A percentile compares a stretch with the other conserved stretches of the same genome.
These are phyloP conservation scores for Agelastica alni DNA, from an alignment of 2,888 invertebrate genomes.

Conservation along the genomic window DNA sequence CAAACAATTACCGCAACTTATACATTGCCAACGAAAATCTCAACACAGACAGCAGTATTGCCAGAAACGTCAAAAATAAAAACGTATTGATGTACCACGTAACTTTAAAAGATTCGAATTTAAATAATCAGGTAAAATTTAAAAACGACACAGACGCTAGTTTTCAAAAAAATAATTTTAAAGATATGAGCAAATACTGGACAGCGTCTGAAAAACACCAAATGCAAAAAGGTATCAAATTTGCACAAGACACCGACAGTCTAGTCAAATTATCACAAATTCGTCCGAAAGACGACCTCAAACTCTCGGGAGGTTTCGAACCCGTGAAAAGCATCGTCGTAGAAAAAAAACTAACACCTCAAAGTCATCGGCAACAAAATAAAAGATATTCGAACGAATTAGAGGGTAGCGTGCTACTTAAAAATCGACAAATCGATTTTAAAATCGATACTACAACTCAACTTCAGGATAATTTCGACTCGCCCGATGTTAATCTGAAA, in stretches of 20 bases:
- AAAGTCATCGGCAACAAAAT: not conserved
- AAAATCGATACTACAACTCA: no score
- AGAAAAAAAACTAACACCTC: constrained; percentile 8
- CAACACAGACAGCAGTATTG: constrained; percentile 32
- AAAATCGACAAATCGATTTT: no score
- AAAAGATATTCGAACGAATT: no score
- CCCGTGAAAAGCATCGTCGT: constrained; percentile 33
- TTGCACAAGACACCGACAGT: constrained; percentile 24
- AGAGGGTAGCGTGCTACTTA: no score
- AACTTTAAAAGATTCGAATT: constrained; percentile 18
- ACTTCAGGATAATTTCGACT: no score
- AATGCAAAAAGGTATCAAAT: constrained; percentile 31
- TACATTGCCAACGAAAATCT: constrained; percentile 33
- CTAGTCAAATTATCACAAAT: constrained; percentile 2
- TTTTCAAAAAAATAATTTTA: constrained; percentile 29
- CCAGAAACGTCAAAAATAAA: constrained; percentile 16
- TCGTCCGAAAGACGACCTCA: not conserved
- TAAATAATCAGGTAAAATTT: not conserved
- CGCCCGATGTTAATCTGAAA: no score
- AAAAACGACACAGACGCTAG: not conserved
- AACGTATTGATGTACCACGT: constrained; percentile 26
- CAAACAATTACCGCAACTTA: constrained; percentile 30
- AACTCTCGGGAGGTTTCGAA: constrained; percentile 32
- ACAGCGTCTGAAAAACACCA: constrained; percentile 30
- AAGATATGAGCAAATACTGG: constrained; percentile 36